Evolutionary conservation across 1,140 invertebrate species (phyloP).

Genomic region (Leptoteleia sp.): DNA sequence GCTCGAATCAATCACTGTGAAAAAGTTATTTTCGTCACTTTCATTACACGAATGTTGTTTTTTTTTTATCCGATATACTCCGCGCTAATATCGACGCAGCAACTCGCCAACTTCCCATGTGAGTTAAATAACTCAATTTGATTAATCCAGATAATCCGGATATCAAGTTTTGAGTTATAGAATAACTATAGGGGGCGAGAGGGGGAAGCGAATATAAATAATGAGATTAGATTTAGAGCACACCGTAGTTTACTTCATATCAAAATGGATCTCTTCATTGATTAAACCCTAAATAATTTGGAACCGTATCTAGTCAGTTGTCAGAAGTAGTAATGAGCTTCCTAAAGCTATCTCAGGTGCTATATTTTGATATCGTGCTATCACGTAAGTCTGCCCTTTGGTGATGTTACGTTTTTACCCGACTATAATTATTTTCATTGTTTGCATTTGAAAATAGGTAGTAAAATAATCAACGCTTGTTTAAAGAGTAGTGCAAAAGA

Average conservation of each 20-base stretch:
- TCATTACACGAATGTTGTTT: too few relatives aligned
- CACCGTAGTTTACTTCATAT: slow-evolving; percentile 28
- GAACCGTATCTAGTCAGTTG: slow-evolving; percentile 30
- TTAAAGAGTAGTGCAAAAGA: too few relatives aligned
- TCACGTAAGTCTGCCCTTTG: slow-evolving; percentile 1
- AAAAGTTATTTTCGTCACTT: too few relatives aligned
- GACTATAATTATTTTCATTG: slow-evolving; percentile 12
- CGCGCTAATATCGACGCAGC: too few relatives aligned
- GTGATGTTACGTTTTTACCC: slow-evolving; percentile 3
- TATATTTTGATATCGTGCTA: slow-evolving; percentile 31
- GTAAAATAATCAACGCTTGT: too few relatives aligned
- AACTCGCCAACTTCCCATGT: too few relatives aligned
- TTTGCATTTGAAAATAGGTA: background rate
- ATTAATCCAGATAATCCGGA: slow-evolving; percentile 19
- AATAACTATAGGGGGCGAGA: slow-evolving; percentile 4
- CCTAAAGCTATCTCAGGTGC: slow-evolving; percentile 24
- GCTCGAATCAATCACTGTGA: too few relatives aligned
- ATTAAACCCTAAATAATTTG: slow-evolving; percentile 29
- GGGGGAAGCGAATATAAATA: slow-evolving; percentile 31
- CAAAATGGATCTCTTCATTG: slow-evolving; percentile 41
- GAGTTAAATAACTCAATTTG: slow-evolving; percentile 12
- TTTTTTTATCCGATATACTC: too few relatives aligned
- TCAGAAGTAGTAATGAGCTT: slow-evolving; percentile 39
- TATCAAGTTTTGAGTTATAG: slow-evolving; percentile 20
- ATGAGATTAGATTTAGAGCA: slow-evolving; percentile 36